Percentiles rank a stretch among this genome's conserved stretches.
Conservation (phyloP, 2,113 vertebrate genomes). For the Cinclus cinclus region DNA sequence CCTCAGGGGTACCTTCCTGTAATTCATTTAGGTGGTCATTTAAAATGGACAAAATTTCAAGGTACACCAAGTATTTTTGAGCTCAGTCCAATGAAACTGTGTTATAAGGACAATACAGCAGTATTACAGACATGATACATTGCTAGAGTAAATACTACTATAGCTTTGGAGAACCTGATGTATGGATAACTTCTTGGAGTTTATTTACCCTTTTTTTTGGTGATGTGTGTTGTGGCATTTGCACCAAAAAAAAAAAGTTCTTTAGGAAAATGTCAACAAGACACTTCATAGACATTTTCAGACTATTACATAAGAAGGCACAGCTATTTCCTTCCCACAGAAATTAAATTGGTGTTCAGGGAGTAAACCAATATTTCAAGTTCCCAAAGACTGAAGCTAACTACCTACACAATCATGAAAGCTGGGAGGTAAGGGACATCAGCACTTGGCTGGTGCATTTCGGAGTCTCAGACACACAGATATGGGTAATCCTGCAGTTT, state of each 20-base stretch:
- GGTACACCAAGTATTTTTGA: not conserved
- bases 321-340: not conserved
- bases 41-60: not conserved
- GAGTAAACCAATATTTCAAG: not conserved
- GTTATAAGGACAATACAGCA: not conserved
- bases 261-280: not conserved
- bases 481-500: not conserved
- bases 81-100: not conserved
- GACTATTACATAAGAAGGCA: constrained; percentile 19
- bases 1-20: not conserved
- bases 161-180: not conserved
- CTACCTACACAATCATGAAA: not conserved
- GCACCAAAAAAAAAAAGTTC: not conserved
- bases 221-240: not conserved
- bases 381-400: not conserved
- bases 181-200: not conserved
- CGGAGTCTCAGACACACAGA: not conserved
- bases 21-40: not conserved
- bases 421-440: not conserved
- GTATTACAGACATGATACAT: not conserved
- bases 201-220: not conserved
- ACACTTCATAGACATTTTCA: constrained; percentile 2
- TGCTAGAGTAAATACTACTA: not conserved
- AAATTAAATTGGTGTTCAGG: not conserved
- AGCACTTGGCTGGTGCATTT: not conserved